Conservation (phyloP, 2,888 invertebrate genomes). For the Sceliomorpha sp. region DNA sequence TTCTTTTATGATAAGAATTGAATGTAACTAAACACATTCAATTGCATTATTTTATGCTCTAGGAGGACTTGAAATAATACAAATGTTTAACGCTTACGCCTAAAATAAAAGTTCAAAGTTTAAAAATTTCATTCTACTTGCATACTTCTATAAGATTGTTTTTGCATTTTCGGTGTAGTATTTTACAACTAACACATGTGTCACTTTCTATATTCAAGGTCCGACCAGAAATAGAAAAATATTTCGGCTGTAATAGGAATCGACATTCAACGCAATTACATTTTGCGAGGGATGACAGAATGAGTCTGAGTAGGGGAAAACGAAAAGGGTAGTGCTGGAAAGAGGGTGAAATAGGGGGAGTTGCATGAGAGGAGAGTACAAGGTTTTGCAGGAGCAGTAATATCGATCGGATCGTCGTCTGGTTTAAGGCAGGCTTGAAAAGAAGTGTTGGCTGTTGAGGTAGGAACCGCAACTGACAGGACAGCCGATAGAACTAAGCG, state of each 20-base stretch:
- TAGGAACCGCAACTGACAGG: constrained; percentile 44
- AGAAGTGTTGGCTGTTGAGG: constrained; percentile 45
- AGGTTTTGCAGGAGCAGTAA: constrained; percentile 78
- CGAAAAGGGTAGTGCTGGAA: constrained; percentile 36
- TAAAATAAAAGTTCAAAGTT: too few relatives aligned
- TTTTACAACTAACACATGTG: too few relatives aligned
- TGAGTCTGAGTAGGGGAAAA: constrained; percentile 10
- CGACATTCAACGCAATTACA: constrained; percentile 38
- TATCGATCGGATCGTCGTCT: constrained; percentile 74
- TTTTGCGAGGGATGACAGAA: constrained; percentile 27
- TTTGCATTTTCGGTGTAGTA: too few relatives aligned
- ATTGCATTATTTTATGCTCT: too few relatives aligned
- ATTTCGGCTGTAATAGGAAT: constrained; percentile 34
- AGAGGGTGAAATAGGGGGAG: constrained; percentile 41
- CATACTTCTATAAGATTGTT: too few relatives aligned
- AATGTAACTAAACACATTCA: too few relatives aligned
- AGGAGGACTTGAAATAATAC: too few relatives aligned
- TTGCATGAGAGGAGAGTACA: constrained; percentile 60
- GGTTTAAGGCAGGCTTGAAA: constrained; percentile 60
- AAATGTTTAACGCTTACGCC: too few relatives aligned
- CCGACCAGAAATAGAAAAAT: constrained; percentile 31
- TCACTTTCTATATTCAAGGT: too few relatives aligned
- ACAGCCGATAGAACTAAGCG: constrained; percentile 27
- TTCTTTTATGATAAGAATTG: too few relatives aligned
- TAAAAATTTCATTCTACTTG: too few relatives aligned